Conservation (phyloP, 2,113 vertebrate species). For the Bungarus multicinctus region DNA sequence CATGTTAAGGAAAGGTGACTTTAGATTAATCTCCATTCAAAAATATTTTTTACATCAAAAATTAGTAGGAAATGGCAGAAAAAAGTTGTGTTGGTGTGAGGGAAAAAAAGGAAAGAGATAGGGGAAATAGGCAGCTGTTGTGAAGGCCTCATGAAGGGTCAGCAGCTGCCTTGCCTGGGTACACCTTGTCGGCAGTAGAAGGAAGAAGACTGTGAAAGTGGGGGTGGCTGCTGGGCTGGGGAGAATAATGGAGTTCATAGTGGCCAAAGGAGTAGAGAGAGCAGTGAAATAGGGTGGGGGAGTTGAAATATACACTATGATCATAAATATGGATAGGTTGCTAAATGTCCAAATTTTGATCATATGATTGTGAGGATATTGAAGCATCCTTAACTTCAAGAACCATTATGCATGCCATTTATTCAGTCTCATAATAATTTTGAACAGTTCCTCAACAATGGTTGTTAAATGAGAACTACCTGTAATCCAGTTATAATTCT, state of each 20-base stretch:
- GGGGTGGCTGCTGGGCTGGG: neutral
- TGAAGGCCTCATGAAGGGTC: neutral
- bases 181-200: neutral
- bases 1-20: neutral
- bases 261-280: neutral
- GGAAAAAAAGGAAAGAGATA: neutral
- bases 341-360: neutral
- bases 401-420: neutral
- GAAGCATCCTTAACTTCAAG: neutral
- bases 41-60: neutral
- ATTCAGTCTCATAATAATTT: neutral
- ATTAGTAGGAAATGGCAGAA: neutral
- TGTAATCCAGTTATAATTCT: neutral
- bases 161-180: neutral
- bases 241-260: neutral
- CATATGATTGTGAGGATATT: neutral
- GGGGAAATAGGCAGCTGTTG: neutral
- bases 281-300: neutral
- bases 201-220: neutral
- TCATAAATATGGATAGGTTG: neutral
- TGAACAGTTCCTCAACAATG: neutral
- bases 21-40: neutral
- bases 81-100: neutral
- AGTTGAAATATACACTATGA: neutral
- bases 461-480: neutral